These are phyloP conservation scores for Drosophila bipectinata DNA, from an alignment of 1,140 invertebrate genomes.

Conservation along the genomic window DNA sequence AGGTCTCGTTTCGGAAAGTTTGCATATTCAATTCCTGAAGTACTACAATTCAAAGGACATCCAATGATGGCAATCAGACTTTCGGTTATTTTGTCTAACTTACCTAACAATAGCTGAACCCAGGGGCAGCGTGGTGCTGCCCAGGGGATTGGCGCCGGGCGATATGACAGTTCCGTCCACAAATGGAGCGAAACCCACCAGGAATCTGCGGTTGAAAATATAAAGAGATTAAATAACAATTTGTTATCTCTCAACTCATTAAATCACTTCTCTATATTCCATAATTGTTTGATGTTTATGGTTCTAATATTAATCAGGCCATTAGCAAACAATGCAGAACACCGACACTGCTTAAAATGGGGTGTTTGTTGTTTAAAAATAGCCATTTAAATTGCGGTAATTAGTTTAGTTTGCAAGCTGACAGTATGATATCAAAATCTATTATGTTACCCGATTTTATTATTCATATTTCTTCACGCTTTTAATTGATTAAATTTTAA, in stretches of 20 bases:
- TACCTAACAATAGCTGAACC: slow-evolving; percentile 84
- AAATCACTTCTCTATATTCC: neutral
- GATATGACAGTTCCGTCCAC: slow-evolving; percentile 92
- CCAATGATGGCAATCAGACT: slow-evolving; percentile 18
- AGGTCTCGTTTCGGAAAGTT: slow-evolving; percentile 93
- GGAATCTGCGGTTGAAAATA: slow-evolving; percentile 85
- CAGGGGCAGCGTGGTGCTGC: slow-evolving; percentile 73
- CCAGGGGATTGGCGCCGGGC: slow-evolving; percentile 84
- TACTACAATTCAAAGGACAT: slow-evolving; percentile 83
- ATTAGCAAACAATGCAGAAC: neutral
- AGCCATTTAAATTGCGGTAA: neutral
- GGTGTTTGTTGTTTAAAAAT: neutral
- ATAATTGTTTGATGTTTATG: neutral
- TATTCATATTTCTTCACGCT: neutral
- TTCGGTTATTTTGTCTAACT: neutral
- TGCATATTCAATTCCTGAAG: slow-evolving; percentile 90
- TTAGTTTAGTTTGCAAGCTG: neutral
- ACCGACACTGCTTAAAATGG: too few species aligned
- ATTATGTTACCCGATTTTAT: neutral
- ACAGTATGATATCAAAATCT: neutral
- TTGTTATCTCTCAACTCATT: neutral
- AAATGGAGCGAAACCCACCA: slow-evolving; percentile 95
- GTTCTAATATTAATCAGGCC: neutral
- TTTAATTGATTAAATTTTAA: too few species aligned
- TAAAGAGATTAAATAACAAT: neutral